Evolutionary conservation across 2,113 vertebrate genomes (phyloP), one percentile per base, ranked within the genome.

Genomic region (Parotia lawesii): DNA sequence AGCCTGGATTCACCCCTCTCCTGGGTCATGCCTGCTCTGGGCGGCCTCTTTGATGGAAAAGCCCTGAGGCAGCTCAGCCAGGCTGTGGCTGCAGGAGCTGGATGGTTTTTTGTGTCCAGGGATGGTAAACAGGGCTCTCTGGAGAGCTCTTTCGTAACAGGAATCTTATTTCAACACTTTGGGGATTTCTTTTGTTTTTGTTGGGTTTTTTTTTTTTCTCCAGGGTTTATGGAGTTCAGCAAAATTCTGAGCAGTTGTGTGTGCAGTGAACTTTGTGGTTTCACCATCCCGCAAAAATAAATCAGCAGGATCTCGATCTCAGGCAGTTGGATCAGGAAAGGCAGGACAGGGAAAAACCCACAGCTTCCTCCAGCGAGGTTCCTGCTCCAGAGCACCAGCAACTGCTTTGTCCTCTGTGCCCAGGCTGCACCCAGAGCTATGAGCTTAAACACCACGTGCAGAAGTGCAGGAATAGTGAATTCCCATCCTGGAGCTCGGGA

Each of bases 111-210:
- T 85, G 66, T 73, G 71, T 54, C 29, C 75, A 51, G 78, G 67
- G 75, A 70, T 21, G 81, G 87, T 85, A 95, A 94, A 91, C 87
- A 94, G 79, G 25, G 35, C 58, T 85, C 86, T 91, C 85, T 87
- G 19, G 15, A 75, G 9, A 58, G 78, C 44, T 73, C 13, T 97
- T 96, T 95, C 78, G 8, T 94, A 96, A 96, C 70, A 71, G 71
- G 78, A 70, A 83, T 96, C 84, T 65, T 87, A 87, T 97, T 97
- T 95, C 94, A 90, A 87, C 93, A 95, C 87, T 91, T 85, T 0
- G 72, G 85, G 64, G 78, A 69, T 82, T 93, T 93, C 13, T 81
- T 51, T 76, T 33, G 62, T 27, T 50, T 33, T 53, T 71, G 73
- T 51, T 74, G 70, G 11, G 51, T 65, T 29, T 53, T 54, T 56